These are phyloP conservation scores for Hephaestus fuliginosus DNA, from an alignment of 2,797 vertebrate species.

Conservation along the genomic window DNA sequence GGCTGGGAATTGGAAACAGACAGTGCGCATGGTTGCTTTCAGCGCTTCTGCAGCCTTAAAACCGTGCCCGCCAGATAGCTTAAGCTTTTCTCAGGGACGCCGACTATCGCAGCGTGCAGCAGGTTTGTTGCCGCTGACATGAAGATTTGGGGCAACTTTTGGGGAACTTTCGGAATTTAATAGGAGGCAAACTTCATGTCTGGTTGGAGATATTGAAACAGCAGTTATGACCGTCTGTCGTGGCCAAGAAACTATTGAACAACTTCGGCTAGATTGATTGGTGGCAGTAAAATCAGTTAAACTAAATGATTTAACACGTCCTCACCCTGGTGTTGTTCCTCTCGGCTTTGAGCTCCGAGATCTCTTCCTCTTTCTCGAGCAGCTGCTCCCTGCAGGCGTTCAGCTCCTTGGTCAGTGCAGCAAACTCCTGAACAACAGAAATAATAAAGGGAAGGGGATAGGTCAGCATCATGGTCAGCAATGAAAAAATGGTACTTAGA, in stretches of 20 bases:
- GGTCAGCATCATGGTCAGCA: slow-evolving; percentile 36
- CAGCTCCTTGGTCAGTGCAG: slow-evolving; percentile 97
- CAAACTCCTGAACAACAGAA: slow-evolving; percentile 92
- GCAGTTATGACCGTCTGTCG: background rate
- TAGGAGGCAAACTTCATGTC: background rate
- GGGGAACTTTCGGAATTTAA: background rate
- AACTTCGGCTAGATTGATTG: accelerated
- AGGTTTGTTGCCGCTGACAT: slow-evolving; percentile 1
- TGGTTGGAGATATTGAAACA: background rate
- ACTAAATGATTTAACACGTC: slow-evolving; percentile 16
- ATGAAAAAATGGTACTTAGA: no score
- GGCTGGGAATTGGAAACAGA: slow-evolving; percentile 48
- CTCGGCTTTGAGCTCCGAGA: slow-evolving; percentile 98
- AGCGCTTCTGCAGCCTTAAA: slow-evolving; percentile 40
- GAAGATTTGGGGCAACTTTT: background rate
- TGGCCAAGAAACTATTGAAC: background rate
- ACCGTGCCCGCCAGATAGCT: slow-evolving; percentile 41
- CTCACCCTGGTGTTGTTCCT: slow-evolving; percentile 99
- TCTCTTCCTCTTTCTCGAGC: slow-evolving; percentile 99
- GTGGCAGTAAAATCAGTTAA: background rate
- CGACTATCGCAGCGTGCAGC: slow-evolving; percentile 35
- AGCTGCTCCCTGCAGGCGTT: slow-evolving; percentile 97
- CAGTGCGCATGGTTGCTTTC: slow-evolving; percentile 50
- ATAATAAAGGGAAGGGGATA: background rate
- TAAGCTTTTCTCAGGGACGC: slow-evolving; percentile 33